Percentiles rank a stretch among this genome's conserved stretches.
Conservation (phyloP, 2,888 invertebrate species). For the Choreutis nemorana region DNA sequence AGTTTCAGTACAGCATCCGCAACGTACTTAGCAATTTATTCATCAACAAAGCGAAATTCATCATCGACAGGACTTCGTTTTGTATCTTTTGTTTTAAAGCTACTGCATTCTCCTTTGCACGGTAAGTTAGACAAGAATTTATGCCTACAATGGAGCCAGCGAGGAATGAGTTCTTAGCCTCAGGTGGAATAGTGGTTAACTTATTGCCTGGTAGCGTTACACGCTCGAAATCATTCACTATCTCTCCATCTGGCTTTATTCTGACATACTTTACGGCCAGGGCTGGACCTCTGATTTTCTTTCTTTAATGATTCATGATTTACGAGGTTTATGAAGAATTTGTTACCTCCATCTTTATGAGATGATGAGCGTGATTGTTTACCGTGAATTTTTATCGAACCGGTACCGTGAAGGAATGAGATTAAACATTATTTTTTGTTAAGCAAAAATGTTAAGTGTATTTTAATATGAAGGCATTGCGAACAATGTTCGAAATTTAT, state of each 20-base stretch:
- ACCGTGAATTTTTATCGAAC: conserved; percentile 12
- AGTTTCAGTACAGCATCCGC: conserved; percentile 22
- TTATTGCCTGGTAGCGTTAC: conserved; percentile 43
- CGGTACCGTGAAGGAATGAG: too few relatives aligned
- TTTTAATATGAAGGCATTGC: too few relatives aligned
- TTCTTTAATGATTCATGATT: conserved; percentile 39
- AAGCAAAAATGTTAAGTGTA: too few relatives aligned
- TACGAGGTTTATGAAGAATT: conserved; percentile 26
- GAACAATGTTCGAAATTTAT: too few relatives aligned
- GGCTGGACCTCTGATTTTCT: conserved; percentile 31
- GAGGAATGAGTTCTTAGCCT: conserved; percentile 37
- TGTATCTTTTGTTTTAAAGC: conserved; percentile 26
- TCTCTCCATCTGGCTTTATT: conserved; percentile 42
- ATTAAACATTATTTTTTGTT: too few relatives aligned
- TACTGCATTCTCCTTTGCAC: conserved; percentile 25
- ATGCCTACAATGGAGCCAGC: conserved; percentile 42
- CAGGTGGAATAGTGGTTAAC: conserved; percentile 30
- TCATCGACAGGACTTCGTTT: conserved; percentile 7
- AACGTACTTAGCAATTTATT: conserved; percentile 20
- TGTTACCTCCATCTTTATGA: conserved; percentile 13
- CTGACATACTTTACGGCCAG: conserved; percentile 46
- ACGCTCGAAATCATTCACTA: conserved; percentile 39
- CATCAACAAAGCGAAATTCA: conserved; percentile 27
- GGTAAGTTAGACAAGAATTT: conserved; percentile 35
- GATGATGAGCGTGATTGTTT: conserved; percentile 11